phyloP scores from a whole-genome alignment of 2,888 invertebrate genomes.

The Drosophila kokeensis region DNA sequence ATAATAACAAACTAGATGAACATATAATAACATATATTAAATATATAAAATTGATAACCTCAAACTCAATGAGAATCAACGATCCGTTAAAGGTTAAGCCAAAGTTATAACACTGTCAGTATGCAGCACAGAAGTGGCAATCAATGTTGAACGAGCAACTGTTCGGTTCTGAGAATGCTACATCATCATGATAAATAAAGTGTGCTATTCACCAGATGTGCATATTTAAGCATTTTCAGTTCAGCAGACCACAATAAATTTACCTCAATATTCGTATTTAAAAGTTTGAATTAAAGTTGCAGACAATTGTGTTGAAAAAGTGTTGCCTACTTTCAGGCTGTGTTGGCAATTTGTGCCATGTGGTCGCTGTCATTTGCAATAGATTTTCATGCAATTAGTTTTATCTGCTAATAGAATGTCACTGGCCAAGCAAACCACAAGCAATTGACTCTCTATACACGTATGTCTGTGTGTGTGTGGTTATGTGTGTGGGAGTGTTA shows the following conservation, averaged over 20 bases:
- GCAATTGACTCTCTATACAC: slow-evolving; percentile 44
- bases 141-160: slow-evolving; percentile 39
- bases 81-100: slow-evolving; percentile 41
- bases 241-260: slow-evolving; percentile 17
- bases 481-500: slow-evolving; percentile 8
- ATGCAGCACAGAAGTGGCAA: slow-evolving; percentile 30
- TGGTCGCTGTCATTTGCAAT: slow-evolving; percentile 56
- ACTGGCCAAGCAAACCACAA: slow-evolving; percentile 57
- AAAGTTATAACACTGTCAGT: slow-evolving; percentile 54
- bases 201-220: slow-evolving; percentile 5
- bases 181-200: slow-evolving; percentile 50
- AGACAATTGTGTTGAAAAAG: slow-evolving; percentile 25
- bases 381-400: slow-evolving; percentile 66
- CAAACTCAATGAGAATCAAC: background rate
- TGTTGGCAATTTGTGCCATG: slow-evolving; percentile 47
- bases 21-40: background rate
- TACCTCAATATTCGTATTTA: slow-evolving; percentile 2
- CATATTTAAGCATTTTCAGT: slow-evolving; percentile 49
- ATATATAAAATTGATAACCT: background rate
- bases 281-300: slow-evolving; percentile 28
- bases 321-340: slow-evolving; percentile 53
- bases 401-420: slow-evolving; percentile 66
- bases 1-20: background rate
- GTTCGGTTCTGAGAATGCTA: slow-evolving; percentile 2
- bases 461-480: slow-evolving; percentile 11